Base-by-base conservation (phyloP, 2,888 invertebrate species). In the Ormyrus rosae region DNA sequence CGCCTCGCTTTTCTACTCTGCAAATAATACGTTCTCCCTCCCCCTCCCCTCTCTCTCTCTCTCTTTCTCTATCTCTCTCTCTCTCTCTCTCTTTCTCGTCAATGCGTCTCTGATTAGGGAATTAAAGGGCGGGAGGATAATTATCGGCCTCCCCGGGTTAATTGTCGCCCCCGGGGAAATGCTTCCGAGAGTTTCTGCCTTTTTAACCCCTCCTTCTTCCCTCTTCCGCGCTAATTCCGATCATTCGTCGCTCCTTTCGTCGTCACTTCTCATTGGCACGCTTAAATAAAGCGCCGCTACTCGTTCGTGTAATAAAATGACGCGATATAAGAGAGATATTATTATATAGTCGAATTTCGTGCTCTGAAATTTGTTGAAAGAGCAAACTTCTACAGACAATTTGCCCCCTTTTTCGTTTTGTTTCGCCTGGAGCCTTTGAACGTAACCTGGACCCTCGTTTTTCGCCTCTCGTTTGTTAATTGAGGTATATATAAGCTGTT, bases 91-190 rank as follows among this genome's bases (percentile, higher is more conserved):
- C 48, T 70, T 48, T 9, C 58, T 56, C 80, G 80, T 80, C 80
- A 82, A 82, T 82, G 80, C 68, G 56, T 46, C 76, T 72, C 72
- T 82, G 79, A 81, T 82, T 82, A 78, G 78, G 77, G 80, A 81
- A 82, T 82, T 82, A 81, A 81, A 82, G 78, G 81, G 64, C 68
- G 81, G 34, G 61, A 58, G 69, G 78, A 82, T 81, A 82, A 82
- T 81, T 81, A 78, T 78, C 80, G 64, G 61, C 34, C 61, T 58
- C 50, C 50, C n/a, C 45, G 75, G 73, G 82, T 78, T 82, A 81
- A 82, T 81, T 81, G 81, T 82, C 81, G 72, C 60, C 68, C 78
- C 71, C 73, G 50, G 73, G 64, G 63, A 67, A 60, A 46, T 55
- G 67, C 67, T 45, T 13, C 55, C 51, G 46, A 56, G 53, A 80